phyloP scores from a whole-genome alignment of 2,113 vertebrate species.

The Tupaia chinensis region DNA sequence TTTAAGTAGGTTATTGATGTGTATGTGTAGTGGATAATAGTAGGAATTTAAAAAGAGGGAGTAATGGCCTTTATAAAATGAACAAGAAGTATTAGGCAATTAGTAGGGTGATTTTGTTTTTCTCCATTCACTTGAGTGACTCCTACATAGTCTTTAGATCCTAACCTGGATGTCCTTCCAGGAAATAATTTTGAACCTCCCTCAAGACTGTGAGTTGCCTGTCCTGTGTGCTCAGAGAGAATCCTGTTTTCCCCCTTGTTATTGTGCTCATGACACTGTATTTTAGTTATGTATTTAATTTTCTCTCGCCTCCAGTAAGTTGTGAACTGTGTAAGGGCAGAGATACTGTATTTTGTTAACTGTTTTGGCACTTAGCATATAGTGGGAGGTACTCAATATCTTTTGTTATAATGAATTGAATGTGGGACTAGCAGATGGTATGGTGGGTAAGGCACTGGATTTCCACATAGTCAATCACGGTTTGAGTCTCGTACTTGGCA shows the following conservation, averaged over 20 bases:
- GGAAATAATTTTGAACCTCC: not conserved
- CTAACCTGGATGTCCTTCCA: not conserved
- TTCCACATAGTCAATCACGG: too few relatives aligned
- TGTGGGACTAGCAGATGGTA: not conserved
- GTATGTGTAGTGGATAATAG: not conserved
- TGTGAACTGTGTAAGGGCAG: not conserved
- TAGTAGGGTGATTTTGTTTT: conserved; percentile 16
- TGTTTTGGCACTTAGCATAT: not conserved
- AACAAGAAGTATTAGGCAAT: conserved; percentile 10
- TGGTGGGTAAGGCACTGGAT: too few relatives aligned
- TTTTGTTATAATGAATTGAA: conserved; percentile 24
- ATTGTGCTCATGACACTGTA: not conserved
- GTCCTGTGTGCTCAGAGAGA: not conserved
- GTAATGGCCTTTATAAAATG: conserved; percentile 17
- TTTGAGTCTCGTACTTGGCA: too few relatives aligned
- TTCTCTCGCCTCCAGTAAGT: conserved; percentile 8
- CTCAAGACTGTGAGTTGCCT: not conserved
- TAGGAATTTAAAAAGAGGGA: not conserved
- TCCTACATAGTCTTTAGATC: not conserved
- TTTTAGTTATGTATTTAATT: conserved; percentile 43
- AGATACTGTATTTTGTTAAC: conserved; percentile 27
- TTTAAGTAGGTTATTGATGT: not conserved
- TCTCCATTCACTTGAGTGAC: not conserved
- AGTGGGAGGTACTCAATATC: conserved; percentile 20
- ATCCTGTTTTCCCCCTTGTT: not conserved